Base-by-base conservation (phyloP, 2,113 vertebrate genomes). In the Xiphophorus maculatus region DNA sequence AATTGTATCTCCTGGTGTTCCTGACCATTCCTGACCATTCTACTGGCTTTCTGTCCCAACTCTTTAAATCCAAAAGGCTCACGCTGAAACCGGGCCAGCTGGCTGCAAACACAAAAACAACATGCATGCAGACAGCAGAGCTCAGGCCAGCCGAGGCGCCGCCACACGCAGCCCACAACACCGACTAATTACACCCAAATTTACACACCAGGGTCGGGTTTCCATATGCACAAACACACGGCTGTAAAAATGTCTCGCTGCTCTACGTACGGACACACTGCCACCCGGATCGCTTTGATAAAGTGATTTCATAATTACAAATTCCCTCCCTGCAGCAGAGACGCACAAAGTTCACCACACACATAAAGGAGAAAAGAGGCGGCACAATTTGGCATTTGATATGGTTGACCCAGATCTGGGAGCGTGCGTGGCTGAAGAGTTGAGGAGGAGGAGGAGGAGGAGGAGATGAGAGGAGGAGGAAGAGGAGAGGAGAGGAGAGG, bases 371-470 rank as follows among this genome's bases (percentile, higher is more conserved):
- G 63, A 74, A 58, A 12, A 35, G 71, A 66, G 76, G 25, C 51
- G 73, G 66, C 67, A 14, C 48, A 0, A 69, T 87, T 81, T 80
- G 80, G 90, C 67, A 80, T 90, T 82, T 89, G 84, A 92, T 90
- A 90, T 67, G 82, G 86, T 84, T 94, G 94, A 94, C 93, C 93
- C 89, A 94, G 92, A 94, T 94, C 89, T 92, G 75, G 77, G 79
- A 87, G 73, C 48, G 71, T 80, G 76, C 69, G 40, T 62, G 32
- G 61, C 68, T 78, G 72, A 73, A 71, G 73, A 79, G 81, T 75
- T 27, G 30, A 60, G 19, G 25, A 63, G 48, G 12, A 15, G 51
- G 27, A 30, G 37, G 68, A 22, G 74, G 63, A 37, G 42, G 10
- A 65, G 19, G 70, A 25, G 71, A n/a, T n/a, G n/a, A n/a, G 60